These are phyloP conservation scores for Stenodema calcarata DNA, from an alignment of 2,888 invertebrate genomes.

Conservation along the genomic window DNA sequence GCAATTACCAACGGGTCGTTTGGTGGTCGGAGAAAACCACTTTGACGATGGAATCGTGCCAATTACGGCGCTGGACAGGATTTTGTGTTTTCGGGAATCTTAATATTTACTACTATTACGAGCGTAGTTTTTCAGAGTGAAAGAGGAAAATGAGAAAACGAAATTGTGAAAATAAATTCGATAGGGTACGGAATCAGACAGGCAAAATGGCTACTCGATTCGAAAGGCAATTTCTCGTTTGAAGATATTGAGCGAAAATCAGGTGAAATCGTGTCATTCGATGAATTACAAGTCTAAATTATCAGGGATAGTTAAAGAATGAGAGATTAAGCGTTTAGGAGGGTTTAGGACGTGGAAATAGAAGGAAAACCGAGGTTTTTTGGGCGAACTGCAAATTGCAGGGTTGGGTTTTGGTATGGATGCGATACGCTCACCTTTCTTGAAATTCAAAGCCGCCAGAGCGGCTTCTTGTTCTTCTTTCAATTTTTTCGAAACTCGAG, in stretches of 20 bases:
- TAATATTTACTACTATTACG: no score
- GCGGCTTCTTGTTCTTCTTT: slow-evolving; percentile 66
- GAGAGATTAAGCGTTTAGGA: neutral
- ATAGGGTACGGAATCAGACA: neutral
- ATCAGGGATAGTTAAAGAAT: neutral
- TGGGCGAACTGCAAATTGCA: neutral
- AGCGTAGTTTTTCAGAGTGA: neutral
- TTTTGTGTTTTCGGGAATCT: no score
- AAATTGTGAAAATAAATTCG: neutral
- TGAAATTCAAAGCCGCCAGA: slow-evolving; percentile 57
- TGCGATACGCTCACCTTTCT: slow-evolving; percentile 59
- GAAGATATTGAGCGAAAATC: neutral
- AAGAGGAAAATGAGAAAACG: neutral
- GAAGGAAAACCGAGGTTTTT: neutral
- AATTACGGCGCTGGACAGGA: no score
- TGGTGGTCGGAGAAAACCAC: neutral
- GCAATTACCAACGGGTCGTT: neutral
- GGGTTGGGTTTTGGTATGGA: slow-evolving; percentile 53
- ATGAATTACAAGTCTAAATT: neutral
- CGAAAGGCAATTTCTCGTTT: neutral
- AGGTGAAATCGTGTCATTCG: neutral
- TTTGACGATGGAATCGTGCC: neutral
- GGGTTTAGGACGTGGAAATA: neutral
- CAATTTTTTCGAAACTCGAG: slow-evolving; percentile 80
- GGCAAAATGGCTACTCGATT: slow-evolving; percentile 26